Conservation (phyloP, 2,888 invertebrate species). For the Pemphredon lugubris region DNA sequence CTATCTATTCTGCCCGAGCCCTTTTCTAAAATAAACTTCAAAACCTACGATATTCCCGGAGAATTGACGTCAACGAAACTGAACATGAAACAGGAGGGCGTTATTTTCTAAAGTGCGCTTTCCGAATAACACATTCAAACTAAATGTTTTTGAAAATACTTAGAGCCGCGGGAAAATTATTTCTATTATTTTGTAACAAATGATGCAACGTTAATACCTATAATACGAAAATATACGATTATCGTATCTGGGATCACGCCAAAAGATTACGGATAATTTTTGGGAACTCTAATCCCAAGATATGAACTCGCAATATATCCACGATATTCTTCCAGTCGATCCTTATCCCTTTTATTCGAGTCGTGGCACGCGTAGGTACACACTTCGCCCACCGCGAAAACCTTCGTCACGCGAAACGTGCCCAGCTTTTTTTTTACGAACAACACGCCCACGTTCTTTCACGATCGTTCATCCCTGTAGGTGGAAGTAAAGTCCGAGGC, state of each 20-base stretch:
- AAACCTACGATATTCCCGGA: slow-evolving; percentile 10
- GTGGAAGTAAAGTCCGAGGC: slow-evolving; percentile 48
- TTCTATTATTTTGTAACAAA: no score
- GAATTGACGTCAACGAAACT: slow-evolving; percentile 19
- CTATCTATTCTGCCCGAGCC: neutral
- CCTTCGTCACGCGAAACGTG: slow-evolving; percentile 60
- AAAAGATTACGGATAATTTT: no score
- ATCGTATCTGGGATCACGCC: no score
- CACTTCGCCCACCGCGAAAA: slow-evolving; percentile 40
- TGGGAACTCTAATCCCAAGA: slow-evolving; percentile 50
- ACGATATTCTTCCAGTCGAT: slow-evolving; percentile 51
- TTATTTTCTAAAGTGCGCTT: neutral
- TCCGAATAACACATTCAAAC: no score
- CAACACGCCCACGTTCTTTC: slow-evolving; percentile 36
- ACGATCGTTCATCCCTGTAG: slow-evolving; percentile 37
- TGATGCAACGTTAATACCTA: no score
- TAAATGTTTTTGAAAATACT: no score
- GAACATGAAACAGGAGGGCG: slow-evolving; percentile 6
- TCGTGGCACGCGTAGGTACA: slow-evolving; percentile 66
- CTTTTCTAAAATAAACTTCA: slow-evolving; percentile 10
- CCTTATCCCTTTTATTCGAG: slow-evolving; percentile 69
- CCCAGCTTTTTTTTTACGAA: slow-evolving; percentile 50
- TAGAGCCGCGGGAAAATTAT: no score
- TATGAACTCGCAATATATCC: slow-evolving; percentile 54
- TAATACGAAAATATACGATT: no score